Conservation (phyloP, 2,888 invertebrate genomes). For the Diarsia dahlii region DNA sequence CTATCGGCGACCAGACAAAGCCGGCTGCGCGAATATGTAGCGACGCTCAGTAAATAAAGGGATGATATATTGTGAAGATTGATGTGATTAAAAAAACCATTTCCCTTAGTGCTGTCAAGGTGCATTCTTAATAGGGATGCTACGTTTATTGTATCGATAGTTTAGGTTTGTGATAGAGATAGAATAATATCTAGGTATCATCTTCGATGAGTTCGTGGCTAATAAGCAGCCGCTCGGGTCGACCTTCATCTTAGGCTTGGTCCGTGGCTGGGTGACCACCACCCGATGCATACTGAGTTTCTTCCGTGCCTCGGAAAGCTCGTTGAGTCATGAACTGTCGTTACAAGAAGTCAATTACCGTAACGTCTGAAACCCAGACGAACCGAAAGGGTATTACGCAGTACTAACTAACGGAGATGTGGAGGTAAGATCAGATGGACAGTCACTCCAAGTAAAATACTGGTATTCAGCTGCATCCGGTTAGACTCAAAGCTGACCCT, state of each 20-base stretch:
- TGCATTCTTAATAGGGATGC: constrained; percentile 83
- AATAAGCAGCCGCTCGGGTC: too few relatives aligned
- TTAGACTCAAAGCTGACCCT: not conserved
- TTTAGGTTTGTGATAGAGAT: not conserved
- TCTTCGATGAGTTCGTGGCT: too few relatives aligned
- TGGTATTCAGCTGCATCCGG: not conserved
- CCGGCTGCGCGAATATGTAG: constrained; percentile 88
- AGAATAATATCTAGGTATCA: not conserved
- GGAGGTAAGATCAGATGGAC: not conserved
- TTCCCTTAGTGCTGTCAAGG: constrained; percentile 89
- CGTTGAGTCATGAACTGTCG: not conserved
- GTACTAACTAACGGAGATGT: too few relatives aligned
- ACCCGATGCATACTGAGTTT: too few relatives aligned
- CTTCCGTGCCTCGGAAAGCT: not conserved
- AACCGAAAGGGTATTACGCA: too few relatives aligned
- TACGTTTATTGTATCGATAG: constrained; percentile 59
- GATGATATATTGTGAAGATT: constrained; percentile 89
- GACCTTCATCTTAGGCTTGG: too few relatives aligned
- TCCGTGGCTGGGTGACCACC: too few relatives aligned
- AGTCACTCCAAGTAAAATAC: not conserved
- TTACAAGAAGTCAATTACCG: too few relatives aligned
- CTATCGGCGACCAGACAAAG: constrained; percentile 81
- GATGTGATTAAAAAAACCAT: constrained; percentile 89
- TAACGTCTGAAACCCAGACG: too few relatives aligned
- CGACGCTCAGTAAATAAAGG: constrained; percentile 86